Base-by-base conservation (phyloP, 1,140 invertebrate genomes). In the Drosophila kurseongensis region DNA sequence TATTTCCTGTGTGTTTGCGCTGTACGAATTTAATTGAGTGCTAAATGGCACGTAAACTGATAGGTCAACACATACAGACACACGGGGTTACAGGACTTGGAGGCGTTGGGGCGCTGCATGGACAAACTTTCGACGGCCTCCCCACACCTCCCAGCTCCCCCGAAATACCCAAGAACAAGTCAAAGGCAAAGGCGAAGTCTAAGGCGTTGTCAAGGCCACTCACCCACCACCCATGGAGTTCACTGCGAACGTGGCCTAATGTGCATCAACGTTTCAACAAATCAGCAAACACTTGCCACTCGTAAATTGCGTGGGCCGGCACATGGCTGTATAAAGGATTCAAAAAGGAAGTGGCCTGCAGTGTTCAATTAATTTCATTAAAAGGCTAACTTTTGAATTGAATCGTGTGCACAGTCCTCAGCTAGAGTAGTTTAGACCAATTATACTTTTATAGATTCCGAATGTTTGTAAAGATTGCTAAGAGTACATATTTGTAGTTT, bases 1-100 rank as follows among this genome's bases (percentile, higher is more conserved):
- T 72, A 42, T 52, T 69, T 74, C 69, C 72, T 66, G 60, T 80
- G 78, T 79, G 78, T 88, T 58, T 77, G 66, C 75, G 67, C 54
- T 79, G 65, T 85, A 67, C 72, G 75, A 84, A 91, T 85, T 91
- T 91, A 91, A 91, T 89, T 91, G 89, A 91, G 89, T 91, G 89
- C 84, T 91, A 91, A 91, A 91, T 91, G 89, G 84, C 79, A 91
- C 79, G 89, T 91, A 84, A 91, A 91, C 84, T 78, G 81, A 91
- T 91, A 90, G 80, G 85, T 84, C 79, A 89, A 89, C 79, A 80
- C 59, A 83, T 51, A 78, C 66, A 66, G 54, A 40, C 50, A 59
- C 66, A 63, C 57, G 7, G 35, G 59, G 32, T 2, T 18, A 59
- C 59, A 58, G 50, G 18, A 23, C 27, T 47, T 16, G 63, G 29